These are phyloP conservation scores for Drosophila auraria DNA, from an alignment of 1,140 invertebrate genomes.

Conservation along the genomic window DNA sequence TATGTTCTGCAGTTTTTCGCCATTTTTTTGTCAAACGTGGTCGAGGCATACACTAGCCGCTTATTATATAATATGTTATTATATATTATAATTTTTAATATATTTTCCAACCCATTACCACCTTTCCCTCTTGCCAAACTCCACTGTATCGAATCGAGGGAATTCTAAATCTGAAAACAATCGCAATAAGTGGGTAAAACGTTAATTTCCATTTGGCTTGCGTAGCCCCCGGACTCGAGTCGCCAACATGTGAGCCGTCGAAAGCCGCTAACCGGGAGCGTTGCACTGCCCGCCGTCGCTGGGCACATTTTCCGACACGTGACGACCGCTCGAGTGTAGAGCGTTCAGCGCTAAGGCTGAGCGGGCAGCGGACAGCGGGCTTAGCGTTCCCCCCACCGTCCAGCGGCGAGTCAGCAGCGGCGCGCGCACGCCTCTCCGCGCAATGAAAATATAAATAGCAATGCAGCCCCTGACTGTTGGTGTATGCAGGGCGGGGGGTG, in stretches of 20 bases:
- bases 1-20: no score
- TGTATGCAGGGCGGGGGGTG: conserved; percentile 9
- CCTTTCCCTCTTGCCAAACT: no score
- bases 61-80: no score
- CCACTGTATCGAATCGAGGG: conserved; percentile 8
- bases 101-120: not conserved
- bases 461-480: conserved; percentile 47
- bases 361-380: no score
- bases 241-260: conserved; percentile 73
- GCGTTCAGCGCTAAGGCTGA: not conserved
- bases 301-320: conserved; percentile 73
- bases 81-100: not conserved
- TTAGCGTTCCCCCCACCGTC: conserved; percentile 3
- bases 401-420: conserved; percentile 38
- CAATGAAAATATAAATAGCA: conserved; percentile 78
- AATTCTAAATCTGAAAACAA: conserved; percentile 37
- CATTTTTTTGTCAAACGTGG: no score
- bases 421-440: conserved; percentile 46
- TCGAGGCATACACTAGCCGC: no score
- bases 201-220: conserved; percentile 70
- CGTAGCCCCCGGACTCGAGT: conserved; percentile 59
- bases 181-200: conserved; percentile 52
- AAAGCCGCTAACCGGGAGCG: conserved; percentile 60
- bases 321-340: conserved; percentile 38
- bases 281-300: conserved; percentile 61